These are phyloP conservation scores for Apis cerana DNA, from an alignment of 1,140 invertebrate genomes.

Conservation along the genomic window DNA sequence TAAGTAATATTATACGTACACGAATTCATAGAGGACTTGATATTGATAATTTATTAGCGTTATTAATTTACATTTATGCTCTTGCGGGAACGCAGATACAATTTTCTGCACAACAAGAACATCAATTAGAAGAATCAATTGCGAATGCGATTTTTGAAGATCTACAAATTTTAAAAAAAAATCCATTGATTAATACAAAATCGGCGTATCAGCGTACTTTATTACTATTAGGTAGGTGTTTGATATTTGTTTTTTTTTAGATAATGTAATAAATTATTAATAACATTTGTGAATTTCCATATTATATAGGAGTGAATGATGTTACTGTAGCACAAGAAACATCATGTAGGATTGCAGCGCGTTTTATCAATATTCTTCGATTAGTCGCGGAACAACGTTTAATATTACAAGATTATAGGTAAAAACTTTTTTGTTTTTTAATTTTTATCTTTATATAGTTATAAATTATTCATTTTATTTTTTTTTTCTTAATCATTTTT, in stretches of 20 bases:
- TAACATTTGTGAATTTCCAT: slow-evolving; percentile 14
- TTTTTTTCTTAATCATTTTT: neutral
- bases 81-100: slow-evolving; percentile 83
- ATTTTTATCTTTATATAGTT: neutral
- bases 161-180: slow-evolving; percentile 74
- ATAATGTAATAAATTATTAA: neutral
- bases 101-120: slow-evolving; percentile 82
- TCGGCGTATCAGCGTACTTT: slow-evolving; percentile 75
- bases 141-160: slow-evolving; percentile 84
- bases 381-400: slow-evolving; percentile 69
- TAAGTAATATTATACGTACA: slow-evolving; percentile 83
- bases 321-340: slow-evolving; percentile 61
- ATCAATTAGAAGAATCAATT: slow-evolving; percentile 81
- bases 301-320: slow-evolving; percentile 68
- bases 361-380: slow-evolving; percentile 72
- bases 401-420: slow-evolving; percentile 72
- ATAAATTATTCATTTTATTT: neutral
- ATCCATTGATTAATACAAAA: slow-evolving; percentile 60
- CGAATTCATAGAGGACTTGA: slow-evolving; percentile 81
- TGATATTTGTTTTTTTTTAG: neutral
- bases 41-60: slow-evolving; percentile 83
- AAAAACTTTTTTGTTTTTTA: neutral
- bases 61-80: slow-evolving; percentile 85
- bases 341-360: slow-evolving; percentile 66
- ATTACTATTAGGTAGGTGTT: slow-evolving; percentile 69